Evolutionary conservation across 30 jellyfish, hydroid and myxozoan species (phyloP), one percentile per base, ranked within the genome.

Genomic region (Aurelia coerulea): DNA sequence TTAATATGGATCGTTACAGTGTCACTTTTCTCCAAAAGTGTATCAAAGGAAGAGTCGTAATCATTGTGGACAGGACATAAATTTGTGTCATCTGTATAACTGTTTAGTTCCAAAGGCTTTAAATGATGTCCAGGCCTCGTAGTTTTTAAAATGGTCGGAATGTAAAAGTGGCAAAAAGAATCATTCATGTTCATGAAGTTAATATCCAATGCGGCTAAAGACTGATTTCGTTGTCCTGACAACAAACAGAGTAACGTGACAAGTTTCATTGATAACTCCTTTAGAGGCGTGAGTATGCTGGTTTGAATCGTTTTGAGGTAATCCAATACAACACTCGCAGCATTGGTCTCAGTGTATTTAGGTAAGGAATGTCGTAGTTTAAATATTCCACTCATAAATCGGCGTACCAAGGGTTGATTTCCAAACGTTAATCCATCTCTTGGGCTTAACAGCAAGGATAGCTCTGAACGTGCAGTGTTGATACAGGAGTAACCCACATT

Each of bases 91-190:
- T 23, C 29, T 23, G 29, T 23, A 23, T 23, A 23, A 23, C 29
- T 23, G 29, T 23, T 5, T 73, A 84, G 35, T 4, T 66, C 81
- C 17, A 84, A 62, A 34, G 93, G 93, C 33, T 56, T 72, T 54
- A 49, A 88, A 62, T 84, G 93, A 58, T 37, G 29, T 4, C 65
- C 62, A 5, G 86, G 85, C 63, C 78, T 82, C 13, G 92, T 68
- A n/a, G 74, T 46, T 54, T 82, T 82, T 35, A 66, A 23, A n/a
- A 46, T 37, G 9, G 35, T 23, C 13, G 16, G 18, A 16, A 80
- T 63, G 67, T 32, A 80, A 51, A 37, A 67, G 35, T 58, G 42
- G 33, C 12, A 14, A 8, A 46, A 11, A 59, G 64, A 72, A 31
- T 80, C 73, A 33, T 58, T 14, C 14, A 58, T 33, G 33, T 31